Base-by-base conservation (phyloP, 2,888 invertebrate species). In the Imbricaverruca yamaguchii region DNA sequence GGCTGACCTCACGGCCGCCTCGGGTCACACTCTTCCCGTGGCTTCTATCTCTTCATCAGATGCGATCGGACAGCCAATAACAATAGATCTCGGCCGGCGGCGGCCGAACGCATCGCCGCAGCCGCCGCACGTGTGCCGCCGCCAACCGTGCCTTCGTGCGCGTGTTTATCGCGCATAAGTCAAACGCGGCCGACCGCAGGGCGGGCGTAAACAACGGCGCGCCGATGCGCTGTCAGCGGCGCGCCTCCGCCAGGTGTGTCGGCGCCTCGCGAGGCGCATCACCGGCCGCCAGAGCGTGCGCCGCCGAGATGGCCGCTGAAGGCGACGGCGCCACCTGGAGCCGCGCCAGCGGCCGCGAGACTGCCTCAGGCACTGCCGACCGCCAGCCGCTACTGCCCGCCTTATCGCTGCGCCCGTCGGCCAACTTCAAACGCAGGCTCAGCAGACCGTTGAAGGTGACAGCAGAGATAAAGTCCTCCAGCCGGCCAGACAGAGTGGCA, bases 341-440 rank as follows among this genome's bases (percentile, higher is more conserved):
- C 25, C 12, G n/a, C 25, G 67, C 67, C 67, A 67, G 67, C 8
- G n/a, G 25, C 12, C 67, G 3, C 23, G 39, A 39, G 39, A 39
- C 39, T 39, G 39, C 39, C 39, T 1, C 39, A 4, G 39, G 39
- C 39, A 39, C 39, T 23, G 65, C 9, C 25, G 12, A 12, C 9
- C 13, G 67, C 25, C 67, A 65, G 65, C 39, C 39, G 1, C 39
- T 4, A 39, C 39, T 39, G 39, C 39, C 39, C 25, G 25, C n/a
- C 67, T 67, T 67, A 67, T 67, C 67, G 67, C 67, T 25, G 25
- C 67, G 67, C 11, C 13, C n/a, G 67, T 67, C 67, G 67, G 67
- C 15, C 67, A 25, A 67, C 67, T 67, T 67, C 67, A 67, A 67
- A 67, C 67, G 67, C 67, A 67, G 67, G 25, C 25, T 10, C 67